phyloP scores from a whole-genome alignment of 2,113 vertebrate genomes.

The Anseranas semipalmata region DNA sequence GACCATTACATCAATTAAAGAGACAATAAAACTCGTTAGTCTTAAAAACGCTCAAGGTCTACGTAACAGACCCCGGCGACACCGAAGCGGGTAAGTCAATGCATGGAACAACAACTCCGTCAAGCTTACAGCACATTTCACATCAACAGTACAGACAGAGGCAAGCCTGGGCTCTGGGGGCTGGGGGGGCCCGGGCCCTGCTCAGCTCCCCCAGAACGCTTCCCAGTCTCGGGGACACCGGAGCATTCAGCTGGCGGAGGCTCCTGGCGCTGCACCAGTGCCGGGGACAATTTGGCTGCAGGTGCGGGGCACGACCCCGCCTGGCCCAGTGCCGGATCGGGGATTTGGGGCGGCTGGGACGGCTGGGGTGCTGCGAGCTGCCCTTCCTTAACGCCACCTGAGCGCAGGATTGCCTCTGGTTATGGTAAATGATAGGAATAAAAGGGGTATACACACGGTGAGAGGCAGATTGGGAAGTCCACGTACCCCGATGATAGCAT shows the following conservation, averaged over 20 bases:
- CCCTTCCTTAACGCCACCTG: slow-evolving; percentile 48
- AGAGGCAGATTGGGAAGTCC: slow-evolving; percentile 99
- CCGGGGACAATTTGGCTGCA: neutral
- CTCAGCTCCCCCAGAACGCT: neutral
- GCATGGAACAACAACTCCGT: neutral
- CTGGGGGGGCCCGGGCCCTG: neutral
- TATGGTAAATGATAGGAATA: slow-evolving; percentile 86
- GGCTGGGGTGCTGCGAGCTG: neutral
- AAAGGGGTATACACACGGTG: slow-evolving; percentile 98
- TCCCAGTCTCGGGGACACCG: neutral
- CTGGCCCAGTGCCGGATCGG: rapidly evolving
- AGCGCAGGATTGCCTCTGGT: slow-evolving; percentile 79
- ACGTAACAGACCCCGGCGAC: neutral
- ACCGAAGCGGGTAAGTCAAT: neutral
- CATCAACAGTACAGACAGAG: slow-evolving; percentile 66
- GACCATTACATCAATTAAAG: neutral
- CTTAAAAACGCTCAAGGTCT: rapidly evolving
- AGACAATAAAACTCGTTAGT: neutral
- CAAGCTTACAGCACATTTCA: slow-evolving; percentile 53
- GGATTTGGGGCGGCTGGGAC: neutral
- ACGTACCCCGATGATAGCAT: slow-evolving; percentile 99
- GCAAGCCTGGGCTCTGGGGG: slow-evolving; percentile 69
- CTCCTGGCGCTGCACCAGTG: rapidly evolving
- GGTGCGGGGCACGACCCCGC: rapidly evolving
- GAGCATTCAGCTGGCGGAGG: neutral